Base-by-base conservation (phyloP, 2,797 vertebrate genomes). In the Sarcoramphus papa region DNA sequence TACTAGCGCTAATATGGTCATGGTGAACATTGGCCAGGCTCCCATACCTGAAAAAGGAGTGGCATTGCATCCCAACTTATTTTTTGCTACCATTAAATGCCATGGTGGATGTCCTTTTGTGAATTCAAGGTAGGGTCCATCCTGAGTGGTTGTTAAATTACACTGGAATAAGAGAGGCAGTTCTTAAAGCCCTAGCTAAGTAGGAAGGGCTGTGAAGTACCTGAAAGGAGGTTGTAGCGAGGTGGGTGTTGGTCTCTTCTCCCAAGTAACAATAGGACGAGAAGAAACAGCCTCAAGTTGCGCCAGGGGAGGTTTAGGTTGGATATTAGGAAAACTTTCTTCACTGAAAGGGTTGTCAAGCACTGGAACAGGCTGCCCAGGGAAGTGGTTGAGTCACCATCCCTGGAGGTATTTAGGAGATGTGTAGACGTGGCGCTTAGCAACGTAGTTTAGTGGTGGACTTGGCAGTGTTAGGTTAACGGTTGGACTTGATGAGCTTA, bases 351-450 rank as follows among this genome's bases (percentile, higher is more conserved):
- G 12, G 16, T 50, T 62, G 3, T 65, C 17, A 51, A 43, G 15
- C 7, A 7, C 2, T 45, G 54, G n/a, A 73, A 43, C 8, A 81
- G 25, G 25, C n/a, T 90, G 63, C 12, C 22, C 22, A 28, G 41
- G 33, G 19, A 41, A 60, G 19, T 21, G 21, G 3, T 47, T 7
- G 50, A 43, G 37, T 31, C 25, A 5, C 4, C 0, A 2, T 33
- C 14, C 24, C 57, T 67, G 35, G 7, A 40, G 7, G 22, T 35
- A 9, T 60, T 65, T 16, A 69, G 50, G 53, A 82, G 31, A 14
- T 0, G 0, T 7, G 45, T 40, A 48, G 64, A 47, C 9, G 24
- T 47, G 69, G 21, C 2, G 4, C 19, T 48, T 30, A 54, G 20
- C 72, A 17, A 20, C 4, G 0, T 40, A 56, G 62, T 65, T 59